Base-by-base conservation (phyloP, 2,888 invertebrate genomes). In the Nymphalis urticae region DNA sequence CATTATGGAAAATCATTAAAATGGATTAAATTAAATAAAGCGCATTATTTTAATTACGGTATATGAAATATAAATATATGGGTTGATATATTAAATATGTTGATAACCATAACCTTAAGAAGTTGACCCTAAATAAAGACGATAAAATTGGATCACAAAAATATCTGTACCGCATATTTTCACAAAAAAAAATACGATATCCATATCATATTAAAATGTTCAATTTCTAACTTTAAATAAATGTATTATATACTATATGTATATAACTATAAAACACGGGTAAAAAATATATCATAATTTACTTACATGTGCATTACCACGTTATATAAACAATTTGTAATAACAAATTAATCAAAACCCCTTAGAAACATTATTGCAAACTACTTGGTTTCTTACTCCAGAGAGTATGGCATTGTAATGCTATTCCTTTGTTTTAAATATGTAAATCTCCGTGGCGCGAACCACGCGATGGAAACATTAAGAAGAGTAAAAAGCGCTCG, bases 391-490 rank as follows among this genome's bases (percentile, higher is more conserved):
- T 51, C 36, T 19, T 67, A 50, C 36, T 19, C 36, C 42, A 10
- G 47, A 27, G 19, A 59, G 47, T 8, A 51, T 2, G 21, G 36
- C 53, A 61, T 64, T 48, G 59, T 42, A 48, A 21, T 19, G 59
- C 36, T 19, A 58, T 59, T 59, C 48, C 64, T 60, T 63, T 65
- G 54, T 63, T 68, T 53, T 60, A 62, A 50, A 56, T 50, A 65
- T 66, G 50, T 62, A 53, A 68, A 60, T 67, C 51, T 53, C 36
- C 51, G 10, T 60, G 50, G 42, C 32, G 42, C 58, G n/a, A 19
- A 59, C 21, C 69, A 63, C 53, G 68, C 59, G 59, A 65, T 62
- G 65, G 53, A 59, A 51, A 51, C 54, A 67, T 66, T 69, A 66
- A 48, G 48, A 66, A 6, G 48, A 32, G 19, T 50, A 62, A 62